These are phyloP conservation scores for Hyperoodon ampullatus DNA, from an alignment of 2,113 vertebrate genomes.

Conservation along the genomic window DNA sequence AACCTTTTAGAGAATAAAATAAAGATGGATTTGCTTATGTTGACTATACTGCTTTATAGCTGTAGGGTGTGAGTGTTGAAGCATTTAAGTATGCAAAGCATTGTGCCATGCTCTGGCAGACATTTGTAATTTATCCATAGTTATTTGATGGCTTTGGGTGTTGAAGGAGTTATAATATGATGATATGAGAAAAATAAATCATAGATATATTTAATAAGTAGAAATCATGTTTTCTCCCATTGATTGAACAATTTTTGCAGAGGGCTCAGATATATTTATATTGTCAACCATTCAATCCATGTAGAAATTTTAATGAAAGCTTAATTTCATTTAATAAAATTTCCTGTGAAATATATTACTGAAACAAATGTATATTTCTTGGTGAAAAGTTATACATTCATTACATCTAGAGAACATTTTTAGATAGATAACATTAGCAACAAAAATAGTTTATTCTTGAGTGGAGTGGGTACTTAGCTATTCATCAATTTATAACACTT, in stretches of 20 bases:
- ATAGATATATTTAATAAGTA: neutral
- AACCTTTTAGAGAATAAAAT: conserved; percentile 66
- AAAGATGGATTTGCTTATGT: conserved; percentile 39
- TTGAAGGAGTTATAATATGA: conserved; percentile 25
- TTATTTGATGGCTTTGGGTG: conserved; percentile 28
- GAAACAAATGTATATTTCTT: neutral
- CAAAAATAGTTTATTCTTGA: conserved; percentile 35
- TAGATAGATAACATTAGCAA: conserved; percentile 22
- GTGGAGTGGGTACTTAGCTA: neutral
- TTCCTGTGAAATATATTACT: neutral
- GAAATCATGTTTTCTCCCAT: neutral
- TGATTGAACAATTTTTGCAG: neutral
- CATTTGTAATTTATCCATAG: conserved; percentile 58
- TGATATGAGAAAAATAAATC: conserved; percentile 35
- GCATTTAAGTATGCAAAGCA: conserved; percentile 41
- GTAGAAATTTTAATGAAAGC: conserved; percentile 18
- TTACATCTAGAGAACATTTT: neutral
- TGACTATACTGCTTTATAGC: conserved; percentile 35
- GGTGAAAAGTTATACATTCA: neutral
- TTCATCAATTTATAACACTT: neutral
- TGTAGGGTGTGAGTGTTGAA: neutral
- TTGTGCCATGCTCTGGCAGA: neutral
- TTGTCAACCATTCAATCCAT: neutral
- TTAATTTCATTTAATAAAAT: conserved; percentile 19
- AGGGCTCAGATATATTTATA: neutral